phyloP scores from a whole-genome alignment of 2,113 vertebrate genomes.

The Oryzias melastigma region DNA sequence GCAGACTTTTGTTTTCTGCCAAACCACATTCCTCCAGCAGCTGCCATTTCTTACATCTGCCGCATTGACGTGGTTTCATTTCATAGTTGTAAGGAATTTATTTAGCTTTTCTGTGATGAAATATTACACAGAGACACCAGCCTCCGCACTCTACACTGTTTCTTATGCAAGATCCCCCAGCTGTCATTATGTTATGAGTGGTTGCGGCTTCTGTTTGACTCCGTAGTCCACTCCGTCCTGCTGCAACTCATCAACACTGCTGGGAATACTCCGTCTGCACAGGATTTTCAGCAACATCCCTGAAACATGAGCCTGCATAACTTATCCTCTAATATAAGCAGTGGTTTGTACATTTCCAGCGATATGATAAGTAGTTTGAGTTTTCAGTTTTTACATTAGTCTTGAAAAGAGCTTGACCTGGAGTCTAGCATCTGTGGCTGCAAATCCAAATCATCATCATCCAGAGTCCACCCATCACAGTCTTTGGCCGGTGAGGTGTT shows the following conservation, averaged over 20 bases:
- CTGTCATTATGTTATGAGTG: conserved; percentile 65
- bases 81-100: conserved; percentile 73
- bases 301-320: neutral
- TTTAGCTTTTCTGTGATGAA: conserved; percentile 76
- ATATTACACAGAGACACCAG: conserved; percentile 74
- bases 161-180: conserved; percentile 67
- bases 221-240: conserved; percentile 9
- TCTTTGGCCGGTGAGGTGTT: no score
- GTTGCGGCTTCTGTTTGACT: conserved; percentile 70
- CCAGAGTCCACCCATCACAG: no score
- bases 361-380: neutral
- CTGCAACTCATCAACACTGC: conserved; percentile 3
- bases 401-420: neutral
- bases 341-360: neutral
- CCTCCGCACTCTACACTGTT: conserved; percentile 51
- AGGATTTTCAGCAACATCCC: conserved; percentile 14
- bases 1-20: conserved; percentile 50
- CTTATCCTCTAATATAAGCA: neutral
- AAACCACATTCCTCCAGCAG: conserved; percentile 76
- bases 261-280: conserved; percentile 21
- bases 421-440: no score
- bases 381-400: neutral
- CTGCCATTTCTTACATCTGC: conserved; percentile 80
- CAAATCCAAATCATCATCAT: no score
- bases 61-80: conserved; percentile 76